Evolutionary conservation across 2,888 invertebrate species (phyloP).

Genomic region (Trissoscelio sp.): DNA sequence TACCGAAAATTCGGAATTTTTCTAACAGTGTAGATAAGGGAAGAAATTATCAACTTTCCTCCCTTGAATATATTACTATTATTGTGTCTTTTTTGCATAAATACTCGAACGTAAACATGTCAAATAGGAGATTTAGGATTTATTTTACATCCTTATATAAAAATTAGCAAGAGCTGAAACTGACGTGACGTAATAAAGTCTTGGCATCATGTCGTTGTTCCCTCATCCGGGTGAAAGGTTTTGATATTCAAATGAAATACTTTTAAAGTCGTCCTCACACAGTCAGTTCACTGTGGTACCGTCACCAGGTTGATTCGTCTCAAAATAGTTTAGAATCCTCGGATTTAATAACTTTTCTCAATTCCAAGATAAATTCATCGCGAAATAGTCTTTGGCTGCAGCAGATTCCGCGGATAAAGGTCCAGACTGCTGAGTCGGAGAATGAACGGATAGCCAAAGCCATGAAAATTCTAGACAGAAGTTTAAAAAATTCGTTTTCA

Average conservation of each 20-base stretch:
- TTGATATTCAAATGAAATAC: constrained; percentile 70
- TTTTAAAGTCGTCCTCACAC: constrained; percentile 61
- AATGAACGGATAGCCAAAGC: constrained; percentile 42
- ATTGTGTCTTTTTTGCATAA: constrained; percentile 29
- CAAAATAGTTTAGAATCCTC: constrained; percentile 68
- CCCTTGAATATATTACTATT: no score
- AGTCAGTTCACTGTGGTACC: constrained; percentile 51
- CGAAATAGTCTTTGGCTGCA: constrained; percentile 59
- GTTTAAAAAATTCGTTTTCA: constrained; percentile 32
- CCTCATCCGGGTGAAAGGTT: constrained; percentile 39
- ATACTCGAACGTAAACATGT: constrained; percentile 23
- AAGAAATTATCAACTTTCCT: no score
- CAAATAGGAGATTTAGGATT: constrained; percentile 33
- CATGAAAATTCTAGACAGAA: constrained; percentile 26
- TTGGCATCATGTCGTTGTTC: constrained; percentile 16
- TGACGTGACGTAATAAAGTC: constrained; percentile 57
- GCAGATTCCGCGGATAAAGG: constrained; percentile 63
- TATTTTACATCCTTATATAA: constrained; percentile 19
- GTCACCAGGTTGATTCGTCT: constrained; percentile 66
- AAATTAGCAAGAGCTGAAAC: constrained; percentile 33
- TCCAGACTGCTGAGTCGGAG: constrained; percentile 39
- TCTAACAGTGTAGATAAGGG: no score
- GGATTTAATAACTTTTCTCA: constrained; percentile 69
- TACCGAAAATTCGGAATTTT: no score
- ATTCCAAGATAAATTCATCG: constrained; percentile 66